Base-by-base conservation (phyloP, 2,797 vertebrate genomes). In the Anolis apletophallus region DNA sequence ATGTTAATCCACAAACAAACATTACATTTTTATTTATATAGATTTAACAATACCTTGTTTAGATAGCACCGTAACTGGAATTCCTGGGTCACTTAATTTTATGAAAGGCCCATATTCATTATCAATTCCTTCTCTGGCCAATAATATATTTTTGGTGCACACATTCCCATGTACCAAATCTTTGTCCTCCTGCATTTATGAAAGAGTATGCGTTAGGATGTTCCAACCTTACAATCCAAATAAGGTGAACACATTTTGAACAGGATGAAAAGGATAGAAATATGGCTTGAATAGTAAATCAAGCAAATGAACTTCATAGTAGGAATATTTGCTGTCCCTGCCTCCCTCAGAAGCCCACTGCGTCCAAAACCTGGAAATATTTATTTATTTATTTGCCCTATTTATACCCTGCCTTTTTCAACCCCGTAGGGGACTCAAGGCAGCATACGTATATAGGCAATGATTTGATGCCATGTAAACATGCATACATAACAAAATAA, bases 1-100 rank as follows among this genome's bases (percentile, higher is more conserved):
- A n/a, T n/a, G n/a, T n/a, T n/a, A n/a, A n/a, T n/a, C n/a, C n/a
- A n/a, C n/a, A n/a, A n/a, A n/a, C n/a, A n/a, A n/a, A n/a, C n/a
- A n/a, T n/a, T n/a, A n/a, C n/a, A n/a, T n/a, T n/a, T n/a, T n/a
- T n/a, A n/a, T n/a, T n/a, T n/a, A n/a, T n/a, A n/a, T n/a, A n/a
- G n/a, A n/a, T 17, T 40, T 52, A 23, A 2, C 50, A 84, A 0
- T 90, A 99, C 99, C 98, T 96, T 99, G 98, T 92, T 98, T 97
- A 89, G 96, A 96, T 26, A 99, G 97, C 26, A 99, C 98, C 0
- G 98, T 99, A 85, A 99, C 97, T 26, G 98, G 98, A 89, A 99
- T 98, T 71, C 99, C 99, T 0, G 98, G 98, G 94, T 99, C 98
- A 0, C 99, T 99, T 79, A 99, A 98, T 94, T 99, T 99, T 91